Conservation (phyloP, 2,113 vertebrate genomes). For the Oreotrochilus melanogaster region DNA sequence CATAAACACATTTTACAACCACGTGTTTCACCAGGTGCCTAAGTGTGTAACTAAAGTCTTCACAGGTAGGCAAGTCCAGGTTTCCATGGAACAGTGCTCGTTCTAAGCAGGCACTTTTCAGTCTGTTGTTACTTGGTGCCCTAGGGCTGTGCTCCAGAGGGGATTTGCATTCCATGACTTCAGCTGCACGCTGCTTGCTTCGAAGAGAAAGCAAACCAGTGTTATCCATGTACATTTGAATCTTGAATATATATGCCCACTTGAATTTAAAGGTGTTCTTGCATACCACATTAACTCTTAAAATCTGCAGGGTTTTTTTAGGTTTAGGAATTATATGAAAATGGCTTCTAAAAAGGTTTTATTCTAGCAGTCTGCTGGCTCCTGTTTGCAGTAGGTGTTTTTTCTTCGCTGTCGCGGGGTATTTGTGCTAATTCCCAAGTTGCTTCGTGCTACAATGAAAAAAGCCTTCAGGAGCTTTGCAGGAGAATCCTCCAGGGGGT, state of each 20-base stretch:
- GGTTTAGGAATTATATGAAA: not conserved
- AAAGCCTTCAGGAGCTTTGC: not conserved
- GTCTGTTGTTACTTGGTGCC: rapidly evolving
- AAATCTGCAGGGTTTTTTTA: not conserved
- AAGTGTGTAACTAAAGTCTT: not conserved
- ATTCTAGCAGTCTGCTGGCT: not conserved
- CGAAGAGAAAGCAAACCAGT: not conserved
- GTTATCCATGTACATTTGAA: rapidly evolving
- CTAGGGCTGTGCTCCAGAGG: not conserved
- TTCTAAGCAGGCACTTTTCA: not conserved
- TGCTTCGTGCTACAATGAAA: not conserved
- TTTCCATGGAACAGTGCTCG: rapidly evolving
- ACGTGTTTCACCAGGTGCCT: not conserved
- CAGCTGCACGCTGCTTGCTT: rapidly evolving
- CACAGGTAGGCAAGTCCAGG: not conserved
- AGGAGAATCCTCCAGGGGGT: too few relatives aligned
- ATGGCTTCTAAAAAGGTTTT: not conserved
- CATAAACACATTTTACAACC: not conserved
- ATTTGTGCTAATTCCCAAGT: not conserved
- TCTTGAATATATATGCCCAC: not conserved
- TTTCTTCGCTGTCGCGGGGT: not conserved
- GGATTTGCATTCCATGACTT: rapidly evolving
- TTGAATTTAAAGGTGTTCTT: not conserved
- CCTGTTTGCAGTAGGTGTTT: not conserved
- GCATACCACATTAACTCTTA: rapidly evolving